Percentiles rank a stretch among this genome's conserved stretches.
Conservation (phyloP, 2,888 invertebrate genomes). For the Tenthredo distinguenda region DNA sequence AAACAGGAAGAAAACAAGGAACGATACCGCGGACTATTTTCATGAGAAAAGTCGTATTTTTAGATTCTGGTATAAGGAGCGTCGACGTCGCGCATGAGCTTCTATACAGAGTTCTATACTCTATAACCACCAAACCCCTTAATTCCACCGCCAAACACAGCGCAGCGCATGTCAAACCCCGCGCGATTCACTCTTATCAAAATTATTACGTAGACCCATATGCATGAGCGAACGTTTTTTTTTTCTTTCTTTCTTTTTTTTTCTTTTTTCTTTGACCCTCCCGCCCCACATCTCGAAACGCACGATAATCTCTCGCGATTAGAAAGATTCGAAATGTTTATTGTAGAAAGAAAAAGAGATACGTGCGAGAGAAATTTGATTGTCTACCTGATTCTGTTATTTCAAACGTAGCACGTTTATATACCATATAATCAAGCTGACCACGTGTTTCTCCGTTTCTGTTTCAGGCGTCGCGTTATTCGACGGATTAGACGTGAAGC, state of each 20-base stretch:
- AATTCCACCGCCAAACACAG: not conserved
- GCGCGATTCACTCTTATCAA: not conserved
- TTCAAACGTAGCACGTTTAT: too few species aligned
- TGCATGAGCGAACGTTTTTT: not conserved
- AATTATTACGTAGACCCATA: not conserved
- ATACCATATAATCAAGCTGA: not conserved
- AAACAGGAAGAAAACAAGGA: slow-evolving; percentile 13
- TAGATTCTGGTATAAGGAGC: not conserved
- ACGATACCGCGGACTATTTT: slow-evolving; percentile 14
- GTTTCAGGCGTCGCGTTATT: not conserved
- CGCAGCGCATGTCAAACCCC: not conserved
- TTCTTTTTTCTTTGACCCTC: too few species aligned
- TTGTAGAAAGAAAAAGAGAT: too few species aligned
- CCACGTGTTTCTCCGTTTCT: slow-evolving; percentile 2
- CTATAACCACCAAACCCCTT: not conserved
- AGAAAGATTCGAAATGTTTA: too few species aligned
- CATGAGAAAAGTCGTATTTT: not conserved
- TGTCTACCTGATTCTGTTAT: too few species aligned
- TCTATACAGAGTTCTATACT: not conserved
- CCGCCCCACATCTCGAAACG: too few species aligned
- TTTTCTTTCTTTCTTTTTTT: not conserved
- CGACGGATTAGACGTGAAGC: not conserved
- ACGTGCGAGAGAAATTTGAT: too few species aligned
- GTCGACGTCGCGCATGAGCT: not conserved
- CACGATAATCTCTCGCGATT: too few species aligned